Base-by-base conservation (phyloP, 2,888 invertebrate species). In the Phytoseiulus persimilis region DNA sequence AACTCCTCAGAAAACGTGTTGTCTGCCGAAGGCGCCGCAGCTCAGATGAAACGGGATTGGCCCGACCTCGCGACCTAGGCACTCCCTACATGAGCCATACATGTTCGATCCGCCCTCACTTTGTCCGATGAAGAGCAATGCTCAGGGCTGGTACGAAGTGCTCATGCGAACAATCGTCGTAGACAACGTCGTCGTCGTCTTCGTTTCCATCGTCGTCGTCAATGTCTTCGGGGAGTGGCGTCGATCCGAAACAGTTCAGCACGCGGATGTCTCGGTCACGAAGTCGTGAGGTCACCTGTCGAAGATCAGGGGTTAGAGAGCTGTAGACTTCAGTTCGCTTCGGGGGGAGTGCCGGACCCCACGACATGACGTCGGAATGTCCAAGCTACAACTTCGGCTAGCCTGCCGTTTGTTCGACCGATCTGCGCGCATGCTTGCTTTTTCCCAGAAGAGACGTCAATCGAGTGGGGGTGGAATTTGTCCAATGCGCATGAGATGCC, bases 261-360 rank as follows among this genome's bases (percentile, higher is more conserved):
- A 87, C 87, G 87, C 87, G 87, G 87, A 87, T 87, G 87, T 87
- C 87, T 87, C 87, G 87, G 87, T 87, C 87, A 87, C 87, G 87
- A 87, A 87, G 87, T 87, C 87, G 87, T 87, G 87, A 87, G 87
- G 87, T 87, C 87, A 87, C 87, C 87, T 87, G 87, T 87, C 87
- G 32, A 32, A 87, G 87, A 87, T 87, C 87, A 87, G 87, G 87
- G 87, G 87, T 87, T 87, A 87, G 87, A 33, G 18, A 65, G 65
- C 65, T 65, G 28, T 28, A 65, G 65, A 65, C 65, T 65, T 65
- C 65, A 28, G 65, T 65, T 65, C 65, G 65, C 18, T 65, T 65
- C 65, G 65, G 65, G 65, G 65, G 65, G 65, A 65, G 65, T 65
- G 65, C 65, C 65, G 65, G 65, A 65, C 65, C 65, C 65, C 65